phyloP scores from a whole-genome alignment of 2,888 invertebrate species.

The Dastarcus helophoroides region DNA sequence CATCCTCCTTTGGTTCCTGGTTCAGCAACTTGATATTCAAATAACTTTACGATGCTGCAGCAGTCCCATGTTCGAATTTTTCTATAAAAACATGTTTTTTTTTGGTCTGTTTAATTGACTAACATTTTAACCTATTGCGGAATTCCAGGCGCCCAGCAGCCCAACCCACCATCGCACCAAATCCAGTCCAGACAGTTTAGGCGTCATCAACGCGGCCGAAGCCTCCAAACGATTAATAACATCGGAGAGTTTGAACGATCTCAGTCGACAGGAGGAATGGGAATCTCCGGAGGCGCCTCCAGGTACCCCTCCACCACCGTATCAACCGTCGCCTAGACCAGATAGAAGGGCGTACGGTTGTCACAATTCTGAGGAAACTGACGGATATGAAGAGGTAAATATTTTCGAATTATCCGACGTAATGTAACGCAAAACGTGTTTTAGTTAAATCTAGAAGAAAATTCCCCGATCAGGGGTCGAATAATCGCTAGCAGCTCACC shows the following conservation, averaged over 20 bases:
- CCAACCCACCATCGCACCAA: slow-evolving; percentile 48
- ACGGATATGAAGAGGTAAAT: slow-evolving; percentile 23
- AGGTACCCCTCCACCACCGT: slow-evolving; percentile 84
- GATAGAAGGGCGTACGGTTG: slow-evolving; percentile 22
- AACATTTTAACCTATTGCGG: too few species aligned
- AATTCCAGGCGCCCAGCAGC: slow-evolving; percentile 4
- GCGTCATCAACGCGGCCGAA: slow-evolving; percentile 31
- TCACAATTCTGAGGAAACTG: slow-evolving; percentile 23
- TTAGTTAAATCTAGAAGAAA: slow-evolving; percentile 16
- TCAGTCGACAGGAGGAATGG: slow-evolving; percentile 37
- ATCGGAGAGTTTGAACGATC: slow-evolving; percentile 50
- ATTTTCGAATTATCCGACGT: background rate
- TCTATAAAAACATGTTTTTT: too few species aligned
- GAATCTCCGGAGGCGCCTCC: slow-evolving; percentile 33
- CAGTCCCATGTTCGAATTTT: too few species aligned
- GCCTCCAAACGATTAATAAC: slow-evolving; percentile 41
- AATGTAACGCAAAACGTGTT: background rate
- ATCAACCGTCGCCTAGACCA: slow-evolving; percentile 42
- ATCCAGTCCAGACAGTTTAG: slow-evolving; percentile 48
- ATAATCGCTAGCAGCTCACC: slow-evolving; percentile 29
- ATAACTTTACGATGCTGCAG: too few species aligned
- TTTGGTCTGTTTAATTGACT: too few species aligned
- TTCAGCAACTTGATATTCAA: too few species aligned
- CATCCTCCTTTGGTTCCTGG: too few species aligned
- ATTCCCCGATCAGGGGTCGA: slow-evolving; percentile 26